Evolutionary conservation across 2,888 invertebrate genomes (phyloP).

Genomic region (Camptogramma bilineatum): DNA sequence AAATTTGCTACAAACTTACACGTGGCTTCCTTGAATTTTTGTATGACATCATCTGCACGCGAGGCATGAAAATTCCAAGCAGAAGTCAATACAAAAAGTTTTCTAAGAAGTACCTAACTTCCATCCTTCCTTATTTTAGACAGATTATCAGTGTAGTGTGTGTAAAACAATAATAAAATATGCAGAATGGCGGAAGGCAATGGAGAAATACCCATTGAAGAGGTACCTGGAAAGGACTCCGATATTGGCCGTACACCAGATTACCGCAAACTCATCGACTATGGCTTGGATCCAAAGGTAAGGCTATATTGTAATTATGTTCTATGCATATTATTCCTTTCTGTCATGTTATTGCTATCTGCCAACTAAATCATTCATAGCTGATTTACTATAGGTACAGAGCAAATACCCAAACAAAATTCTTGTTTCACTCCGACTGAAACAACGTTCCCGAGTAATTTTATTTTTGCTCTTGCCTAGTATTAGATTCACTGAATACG

Average conservation of each 20-base stretch:
- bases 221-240: constrained; percentile 88
- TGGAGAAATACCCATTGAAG: constrained; percentile 93
- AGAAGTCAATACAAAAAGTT: constrained; percentile 37
- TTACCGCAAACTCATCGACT: constrained; percentile 97
- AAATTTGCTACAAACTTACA: constrained; percentile 54
- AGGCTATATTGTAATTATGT: constrained; percentile 41
- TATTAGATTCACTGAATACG: not conserved
- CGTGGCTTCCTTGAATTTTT: constrained; percentile 77
- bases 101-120: constrained; percentile 20
- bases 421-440: not conserved
- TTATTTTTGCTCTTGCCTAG: not conserved
- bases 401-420: not conserved
- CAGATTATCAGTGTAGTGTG: constrained; percentile 64
- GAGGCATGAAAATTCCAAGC: constrained; percentile 62
- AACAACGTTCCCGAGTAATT: not conserved
- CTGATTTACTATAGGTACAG: not conserved
- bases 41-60: constrained; percentile 78
- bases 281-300: constrained; percentile 97
- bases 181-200: constrained; percentile 94
- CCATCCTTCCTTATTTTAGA: constrained; percentile 5
- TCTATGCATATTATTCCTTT: not conserved
- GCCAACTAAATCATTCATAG: not conserved
- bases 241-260: constrained; percentile 93
- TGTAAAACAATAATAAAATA: constrained; percentile 76
- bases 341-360: not conserved